These are phyloP conservation scores for Cantharis lateralis DNA, from an alignment of 2,888 invertebrate genomes.

Conservation along the genomic window DNA sequence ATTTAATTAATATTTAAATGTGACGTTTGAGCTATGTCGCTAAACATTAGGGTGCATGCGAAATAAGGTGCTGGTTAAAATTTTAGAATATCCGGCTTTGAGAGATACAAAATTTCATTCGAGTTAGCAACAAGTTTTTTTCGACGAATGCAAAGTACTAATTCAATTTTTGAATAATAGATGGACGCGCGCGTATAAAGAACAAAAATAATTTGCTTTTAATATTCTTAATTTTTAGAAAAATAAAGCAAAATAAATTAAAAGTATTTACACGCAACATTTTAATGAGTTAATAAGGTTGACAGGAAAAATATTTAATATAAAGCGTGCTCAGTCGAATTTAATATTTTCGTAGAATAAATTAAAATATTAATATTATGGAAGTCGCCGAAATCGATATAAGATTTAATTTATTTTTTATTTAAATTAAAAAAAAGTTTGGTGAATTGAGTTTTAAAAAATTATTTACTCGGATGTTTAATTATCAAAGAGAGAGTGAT, in stretches of 20 bases:
- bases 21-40: neutral
- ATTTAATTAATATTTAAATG: neutral
- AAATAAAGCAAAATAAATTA: neutral
- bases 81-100: neutral
- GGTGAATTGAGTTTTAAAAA: neutral
- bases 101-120: neutral
- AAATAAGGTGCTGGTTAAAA: neutral
- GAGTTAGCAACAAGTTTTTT: neutral
- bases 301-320: neutral
- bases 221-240: neutral
- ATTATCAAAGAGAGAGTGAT: neutral
- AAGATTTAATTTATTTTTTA: neutral
- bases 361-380: neutral
- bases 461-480: neutral
- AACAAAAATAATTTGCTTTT: neutral
- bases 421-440: neutral
- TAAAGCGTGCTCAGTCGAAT: neutral
- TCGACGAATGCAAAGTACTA: neutral
- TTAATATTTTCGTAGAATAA: neutral
- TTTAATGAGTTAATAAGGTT: neutral
- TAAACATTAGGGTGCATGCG: neutral
- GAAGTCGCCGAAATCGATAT: neutral
- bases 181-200: neutral
- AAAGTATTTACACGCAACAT: neutral
- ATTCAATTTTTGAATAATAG: neutral